phyloP scores from a whole-genome alignment of 2,797 vertebrate species.

The Myotis vivesi region DNA sequence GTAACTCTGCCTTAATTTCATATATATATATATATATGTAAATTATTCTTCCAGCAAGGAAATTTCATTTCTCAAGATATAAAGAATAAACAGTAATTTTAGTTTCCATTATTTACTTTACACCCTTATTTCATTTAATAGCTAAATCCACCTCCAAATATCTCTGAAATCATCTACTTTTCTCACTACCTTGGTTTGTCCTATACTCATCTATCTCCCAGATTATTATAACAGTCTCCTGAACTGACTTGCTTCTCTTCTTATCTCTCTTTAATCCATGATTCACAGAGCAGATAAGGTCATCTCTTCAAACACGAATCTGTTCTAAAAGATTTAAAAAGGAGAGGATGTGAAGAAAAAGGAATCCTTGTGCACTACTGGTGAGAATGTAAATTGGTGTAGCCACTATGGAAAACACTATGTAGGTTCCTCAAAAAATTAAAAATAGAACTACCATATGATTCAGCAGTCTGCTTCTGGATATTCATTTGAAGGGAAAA shows the following conservation, averaged over 20 bases:
- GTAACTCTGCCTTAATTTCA: slow-evolving; percentile 6
- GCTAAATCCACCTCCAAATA: neutral
- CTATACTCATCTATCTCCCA: neutral
- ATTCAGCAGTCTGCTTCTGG: neutral
- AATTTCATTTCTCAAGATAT: slow-evolving; percentile 39
- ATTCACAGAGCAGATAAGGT: neutral
- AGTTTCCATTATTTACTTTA: neutral
- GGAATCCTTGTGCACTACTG: neutral
- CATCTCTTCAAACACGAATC: neutral
- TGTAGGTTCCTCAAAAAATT: neutral
- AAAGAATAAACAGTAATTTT: slow-evolving; percentile 17
- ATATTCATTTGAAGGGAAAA: neutral
- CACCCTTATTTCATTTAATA: neutral
- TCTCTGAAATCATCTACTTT: slow-evolving; percentile 8
- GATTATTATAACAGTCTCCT: neutral
- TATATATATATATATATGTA: neutral
- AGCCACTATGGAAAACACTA: neutral
- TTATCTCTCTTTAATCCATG: neutral
- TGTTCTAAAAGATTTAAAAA: neutral
- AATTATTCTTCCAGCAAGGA: neutral
- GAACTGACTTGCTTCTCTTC: neutral
- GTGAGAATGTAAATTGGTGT: neutral
- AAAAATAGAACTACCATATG: neutral
- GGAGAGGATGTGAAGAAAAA: neutral
- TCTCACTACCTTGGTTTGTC: neutral